Evolutionary conservation across 2,797 vertebrate genomes (phyloP).

Genomic region (Dermochelys coriacea): DNA sequence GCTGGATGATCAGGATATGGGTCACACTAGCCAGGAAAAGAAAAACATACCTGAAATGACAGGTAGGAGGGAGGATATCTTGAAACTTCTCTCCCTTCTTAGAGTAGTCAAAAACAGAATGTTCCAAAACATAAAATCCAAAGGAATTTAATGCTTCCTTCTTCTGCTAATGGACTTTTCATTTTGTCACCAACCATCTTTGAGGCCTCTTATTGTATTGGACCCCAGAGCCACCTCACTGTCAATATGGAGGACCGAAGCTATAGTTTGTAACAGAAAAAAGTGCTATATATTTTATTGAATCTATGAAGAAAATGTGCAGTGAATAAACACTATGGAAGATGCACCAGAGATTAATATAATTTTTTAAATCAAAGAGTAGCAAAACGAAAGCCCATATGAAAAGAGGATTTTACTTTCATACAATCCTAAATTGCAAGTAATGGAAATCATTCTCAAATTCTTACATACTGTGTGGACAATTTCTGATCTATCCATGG

Average conservation of each 20-base stretch:
- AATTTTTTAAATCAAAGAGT: background rate
- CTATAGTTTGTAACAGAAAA: background rate
- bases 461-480: background rate
- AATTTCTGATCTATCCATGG: background rate
- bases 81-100: background rate
- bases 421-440: background rate
- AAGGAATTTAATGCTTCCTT: fast-evolving
- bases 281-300: background rate
- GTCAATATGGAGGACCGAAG: background rate
- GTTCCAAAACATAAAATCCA: background rate
- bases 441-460: background rate
- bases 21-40: fast-evolving
- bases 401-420: fast-evolving
- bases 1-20: background rate
- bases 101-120: background rate
- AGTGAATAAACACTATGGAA: background rate
- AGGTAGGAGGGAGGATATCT: background rate
- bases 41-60: background rate
- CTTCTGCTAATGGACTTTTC: background rate
- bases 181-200: fast-evolving
- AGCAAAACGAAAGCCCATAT: background rate
- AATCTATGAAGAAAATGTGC: background rate
- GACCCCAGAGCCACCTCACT: fast-evolving
- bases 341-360: background rate
- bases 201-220: background rate